These are phyloP conservation scores for Epirrhoe tristata DNA, from an alignment of 2,888 invertebrate species.

Conservation along the genomic window DNA sequence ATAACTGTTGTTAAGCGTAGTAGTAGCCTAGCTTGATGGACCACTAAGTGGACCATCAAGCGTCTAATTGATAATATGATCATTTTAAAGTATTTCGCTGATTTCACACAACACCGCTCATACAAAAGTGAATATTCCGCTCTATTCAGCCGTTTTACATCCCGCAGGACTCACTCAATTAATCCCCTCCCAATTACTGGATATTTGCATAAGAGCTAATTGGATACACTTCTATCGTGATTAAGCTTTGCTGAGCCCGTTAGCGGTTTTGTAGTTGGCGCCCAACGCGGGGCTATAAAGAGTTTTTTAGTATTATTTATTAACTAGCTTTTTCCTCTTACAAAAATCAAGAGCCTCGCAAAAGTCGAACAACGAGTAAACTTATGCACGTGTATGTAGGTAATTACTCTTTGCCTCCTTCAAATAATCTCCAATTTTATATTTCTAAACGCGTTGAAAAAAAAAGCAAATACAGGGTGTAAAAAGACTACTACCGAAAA, in stretches of 20 bases:
- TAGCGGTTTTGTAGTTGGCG: constrained; percentile 48
- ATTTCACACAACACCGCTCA: background rate
- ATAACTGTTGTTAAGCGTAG: no score
- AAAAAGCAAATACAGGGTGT: no score
- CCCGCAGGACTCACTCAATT: constrained; percentile 51
- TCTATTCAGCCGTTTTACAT: constrained; percentile 20
- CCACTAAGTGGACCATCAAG: no score
- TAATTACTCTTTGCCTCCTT: no score
- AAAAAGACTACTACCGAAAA: no score
- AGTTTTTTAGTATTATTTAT: background rate
- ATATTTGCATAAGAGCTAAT: constrained; percentile 72
- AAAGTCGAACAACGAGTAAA: no score
- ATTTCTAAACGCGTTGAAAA: no score
- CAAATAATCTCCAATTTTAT: no score
- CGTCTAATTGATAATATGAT: no score
- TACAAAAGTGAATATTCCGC: constrained; percentile 3
- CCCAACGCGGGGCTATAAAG: constrained; percentile 50
- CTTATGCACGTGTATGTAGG: no score
- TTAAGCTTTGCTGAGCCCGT: constrained; percentile 35
- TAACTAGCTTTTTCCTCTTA: background rate
- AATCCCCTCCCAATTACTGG: constrained; percentile 68
- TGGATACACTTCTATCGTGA: constrained; percentile 58
- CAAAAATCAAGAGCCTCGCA: no score
- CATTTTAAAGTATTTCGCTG: background rate
- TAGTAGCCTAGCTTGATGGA: no score